phyloP scores from a whole-genome alignment of 2,888 invertebrate species.

The Erebia epiphron region DNA sequence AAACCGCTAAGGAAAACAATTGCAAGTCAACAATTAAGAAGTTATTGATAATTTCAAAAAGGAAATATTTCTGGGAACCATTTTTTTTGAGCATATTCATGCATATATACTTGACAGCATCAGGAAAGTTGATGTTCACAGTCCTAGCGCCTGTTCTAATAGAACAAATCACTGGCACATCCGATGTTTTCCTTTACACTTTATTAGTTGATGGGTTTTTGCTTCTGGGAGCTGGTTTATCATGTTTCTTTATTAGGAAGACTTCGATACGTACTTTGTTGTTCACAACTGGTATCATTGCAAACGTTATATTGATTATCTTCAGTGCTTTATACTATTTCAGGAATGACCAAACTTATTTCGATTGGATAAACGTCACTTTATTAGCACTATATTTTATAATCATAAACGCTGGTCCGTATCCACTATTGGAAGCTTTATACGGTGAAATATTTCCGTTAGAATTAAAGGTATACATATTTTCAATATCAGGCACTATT shows the following conservation, averaged over 20 bases:
- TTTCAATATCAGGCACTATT: slow-evolving; percentile 11
- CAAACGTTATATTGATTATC: slow-evolving; percentile 29
- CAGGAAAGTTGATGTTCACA: slow-evolving; percentile 36
- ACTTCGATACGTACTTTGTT: slow-evolving; percentile 36
- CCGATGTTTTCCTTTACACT: slow-evolving; percentile 36
- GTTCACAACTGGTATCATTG: slow-evolving; percentile 33
- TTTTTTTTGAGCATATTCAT: slow-evolving; percentile 32
- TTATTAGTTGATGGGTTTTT: slow-evolving; percentile 37
- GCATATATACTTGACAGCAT: slow-evolving; percentile 33
- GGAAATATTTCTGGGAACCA: slow-evolving; percentile 36
- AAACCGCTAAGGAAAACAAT: slow-evolving; percentile 6
- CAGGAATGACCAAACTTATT: slow-evolving; percentile 21
- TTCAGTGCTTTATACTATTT: slow-evolving; percentile 36
- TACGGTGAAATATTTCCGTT: slow-evolving; percentile 29
- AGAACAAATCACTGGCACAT: slow-evolving; percentile 36
- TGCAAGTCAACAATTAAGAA: slow-evolving; percentile 6
- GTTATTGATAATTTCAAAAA: slow-evolving; percentile 22
- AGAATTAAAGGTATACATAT: slow-evolving; percentile 25
- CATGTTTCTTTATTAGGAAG: slow-evolving; percentile 33
- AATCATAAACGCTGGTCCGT: slow-evolving; percentile 22
- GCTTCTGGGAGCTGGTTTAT: slow-evolving; percentile 30
- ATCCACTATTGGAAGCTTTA: slow-evolving; percentile 24
- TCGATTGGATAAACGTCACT: slow-evolving; percentile 39
- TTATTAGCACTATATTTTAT: slow-evolving; percentile 25
- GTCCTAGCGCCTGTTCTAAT: slow-evolving; percentile 37